phyloP scores from a whole-genome alignment of 2,888 invertebrate genomes.

The Cremastinae sp. region DNA sequence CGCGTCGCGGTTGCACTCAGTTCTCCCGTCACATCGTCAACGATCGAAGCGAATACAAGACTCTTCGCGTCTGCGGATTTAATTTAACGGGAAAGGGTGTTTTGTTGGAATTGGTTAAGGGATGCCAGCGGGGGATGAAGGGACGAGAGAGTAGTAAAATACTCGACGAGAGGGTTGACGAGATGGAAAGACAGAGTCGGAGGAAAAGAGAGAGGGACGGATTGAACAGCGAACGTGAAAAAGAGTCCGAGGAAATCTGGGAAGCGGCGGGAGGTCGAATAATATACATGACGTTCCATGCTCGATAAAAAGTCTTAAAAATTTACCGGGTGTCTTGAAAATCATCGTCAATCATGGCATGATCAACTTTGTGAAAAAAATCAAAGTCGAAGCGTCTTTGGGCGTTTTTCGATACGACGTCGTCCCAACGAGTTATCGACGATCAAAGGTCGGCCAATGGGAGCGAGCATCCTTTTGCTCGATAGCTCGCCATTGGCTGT shows the following conservation, averaged over 20 bases:
- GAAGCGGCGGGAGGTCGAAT: conserved; percentile 44
- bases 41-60: conserved; percentile 47
- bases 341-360: not conserved
- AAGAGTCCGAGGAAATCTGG: conserved; percentile 42
- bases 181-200: conserved; percentile 33
- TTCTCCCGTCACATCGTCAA: conserved; percentile 42
- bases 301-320: not conserved
- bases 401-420: too few species aligned
- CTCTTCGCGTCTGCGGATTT: conserved; percentile 60
- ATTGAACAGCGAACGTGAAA: conserved; percentile 51
- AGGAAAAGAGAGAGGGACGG: conserved; percentile 29
- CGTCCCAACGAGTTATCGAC: too few species aligned
- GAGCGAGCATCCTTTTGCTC: too few species aligned
- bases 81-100: conserved; percentile 54
- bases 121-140: not conserved
- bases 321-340: not conserved
- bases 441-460: too few species aligned
- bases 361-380: too few species aligned
- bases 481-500: too few species aligned
- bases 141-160: conserved; percentile 5
- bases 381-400: too few species aligned
- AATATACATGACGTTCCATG: conserved; percentile 33
- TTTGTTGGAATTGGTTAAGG: conserved; percentile 6
- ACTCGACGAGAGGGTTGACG: conserved; percentile 27
- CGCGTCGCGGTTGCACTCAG: conserved; percentile 61